A percentile compares a stretch with the other conserved stretches of the same genome.
Evolutionary conservation across 2,797 vertebrate genomes (phyloP).

Genomic region (Sciurus vulgaris): DNA sequence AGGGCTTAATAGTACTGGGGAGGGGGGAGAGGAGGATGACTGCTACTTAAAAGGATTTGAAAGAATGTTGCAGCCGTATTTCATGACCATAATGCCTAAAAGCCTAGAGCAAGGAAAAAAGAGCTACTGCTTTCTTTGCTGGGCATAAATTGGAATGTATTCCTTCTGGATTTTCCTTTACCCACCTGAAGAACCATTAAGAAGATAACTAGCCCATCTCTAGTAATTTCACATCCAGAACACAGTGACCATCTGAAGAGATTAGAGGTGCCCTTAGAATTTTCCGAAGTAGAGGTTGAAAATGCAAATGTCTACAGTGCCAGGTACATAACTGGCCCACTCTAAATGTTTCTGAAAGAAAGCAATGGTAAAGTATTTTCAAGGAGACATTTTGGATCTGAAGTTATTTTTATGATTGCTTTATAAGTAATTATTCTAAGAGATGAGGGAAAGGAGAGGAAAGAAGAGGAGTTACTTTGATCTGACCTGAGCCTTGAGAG

Average conservation of each 20-base stretch:
- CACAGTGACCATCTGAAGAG: neutral
- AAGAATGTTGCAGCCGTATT: conserved; percentile 79
- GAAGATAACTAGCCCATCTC: neutral
- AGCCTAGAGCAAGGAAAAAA: conserved; percentile 66
- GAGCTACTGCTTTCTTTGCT: conserved; percentile 66
- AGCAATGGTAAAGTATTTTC: neutral
- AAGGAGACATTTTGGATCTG: conserved; percentile 16
- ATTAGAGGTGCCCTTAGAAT: neutral
- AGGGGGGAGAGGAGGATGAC: conserved; percentile 1
- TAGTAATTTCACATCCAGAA: neutral
- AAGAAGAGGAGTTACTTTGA: neutral
- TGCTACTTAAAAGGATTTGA: conserved; percentile 83
- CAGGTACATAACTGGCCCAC: neutral
- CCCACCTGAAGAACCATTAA: conserved; percentile 20
- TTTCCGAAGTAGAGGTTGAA: neutral
- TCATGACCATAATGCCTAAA: conserved; percentile 67
- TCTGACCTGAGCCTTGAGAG: neutral
- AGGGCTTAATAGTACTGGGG: conserved; percentile 81
- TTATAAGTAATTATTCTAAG: neutral
- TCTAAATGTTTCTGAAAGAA: neutral
- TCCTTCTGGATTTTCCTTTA: conserved; percentile 25
- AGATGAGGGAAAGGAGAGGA: neutral
- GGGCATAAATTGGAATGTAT: conserved; percentile 42
- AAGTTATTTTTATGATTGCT: neutral
- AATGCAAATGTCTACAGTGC: neutral